phyloP scores from a whole-genome alignment of 2,888 invertebrate genomes.

The Syrista parreyssii region DNA sequence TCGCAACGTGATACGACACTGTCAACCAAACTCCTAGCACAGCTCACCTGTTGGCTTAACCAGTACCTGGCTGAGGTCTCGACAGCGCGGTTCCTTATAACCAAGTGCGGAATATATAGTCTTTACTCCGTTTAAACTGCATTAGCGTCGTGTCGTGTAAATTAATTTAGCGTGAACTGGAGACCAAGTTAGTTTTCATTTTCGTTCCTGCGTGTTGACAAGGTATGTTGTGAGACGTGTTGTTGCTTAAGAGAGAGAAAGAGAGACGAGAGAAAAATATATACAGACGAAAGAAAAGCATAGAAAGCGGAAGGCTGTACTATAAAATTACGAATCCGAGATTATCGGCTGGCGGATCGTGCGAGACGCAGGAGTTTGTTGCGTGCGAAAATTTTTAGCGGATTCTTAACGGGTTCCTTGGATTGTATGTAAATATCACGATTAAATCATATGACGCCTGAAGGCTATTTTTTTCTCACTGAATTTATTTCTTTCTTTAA shows the following conservation, averaged over 20 bases:
- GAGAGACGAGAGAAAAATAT: neutral
- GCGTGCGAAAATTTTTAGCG: constrained; percentile 23
- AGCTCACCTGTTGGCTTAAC: constrained; percentile 55
- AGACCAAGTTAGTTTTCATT: neutral
- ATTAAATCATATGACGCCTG: neutral
- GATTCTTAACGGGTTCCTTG: constrained; percentile 30
- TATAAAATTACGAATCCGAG: neutral
- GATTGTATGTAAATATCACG: constrained; percentile 37
- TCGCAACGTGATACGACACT: neutral
- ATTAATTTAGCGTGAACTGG: neutral
- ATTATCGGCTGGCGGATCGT: neutral
- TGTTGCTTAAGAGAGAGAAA: neutral
- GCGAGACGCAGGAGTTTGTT: neutral
- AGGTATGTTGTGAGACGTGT: neutral
- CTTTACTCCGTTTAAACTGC: neutral
- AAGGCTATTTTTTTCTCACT: neutral
- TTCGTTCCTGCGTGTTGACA: neutral
- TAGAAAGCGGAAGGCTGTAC: neutral
- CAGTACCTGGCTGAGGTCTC: constrained; percentile 52
- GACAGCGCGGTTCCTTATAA: constrained; percentile 44
- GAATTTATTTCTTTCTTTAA: neutral
- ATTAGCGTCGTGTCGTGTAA: neutral
- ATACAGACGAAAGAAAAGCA: neutral
- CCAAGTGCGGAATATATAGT: neutral
- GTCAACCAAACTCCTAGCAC: constrained; percentile 47